Percentiles rank a stretch among this genome's conserved stretches.
phyloP scores from a whole-genome alignment of 2,113 vertebrate species.

The human (Homo sapiens) region GRCh38 chr1:1567001-1567500 shows the following conservation, averaged over 20 bases:
- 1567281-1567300: neutral
- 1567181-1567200: neutral
- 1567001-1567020: neutral
- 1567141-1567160: rapidly evolving
- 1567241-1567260: neutral
- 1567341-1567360: rapidly evolving
- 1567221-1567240: too few relatives aligned
- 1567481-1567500: neutral
- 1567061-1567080: rapidly evolving
- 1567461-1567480: neutral
- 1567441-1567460: neutral
- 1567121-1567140: neutral
- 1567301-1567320: neutral
- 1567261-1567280: neutral
- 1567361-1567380: neutral
- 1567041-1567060: rapidly evolving
- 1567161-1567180: too few relatives aligned
- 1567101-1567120: too few relatives aligned
- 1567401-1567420: rapidly evolving
- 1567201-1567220: too few relatives aligned
- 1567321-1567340: neutral
- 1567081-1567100: too few relatives aligned
- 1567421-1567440: neutral
- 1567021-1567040: rapidly evolving
- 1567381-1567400: rapidly evolving